Percentiles rank a stretch among this genome's conserved stretches.
Evolutionary conservation across 2,113 vertebrate species (phyloP).

Genomic region (Pimephales promelas): DNA sequence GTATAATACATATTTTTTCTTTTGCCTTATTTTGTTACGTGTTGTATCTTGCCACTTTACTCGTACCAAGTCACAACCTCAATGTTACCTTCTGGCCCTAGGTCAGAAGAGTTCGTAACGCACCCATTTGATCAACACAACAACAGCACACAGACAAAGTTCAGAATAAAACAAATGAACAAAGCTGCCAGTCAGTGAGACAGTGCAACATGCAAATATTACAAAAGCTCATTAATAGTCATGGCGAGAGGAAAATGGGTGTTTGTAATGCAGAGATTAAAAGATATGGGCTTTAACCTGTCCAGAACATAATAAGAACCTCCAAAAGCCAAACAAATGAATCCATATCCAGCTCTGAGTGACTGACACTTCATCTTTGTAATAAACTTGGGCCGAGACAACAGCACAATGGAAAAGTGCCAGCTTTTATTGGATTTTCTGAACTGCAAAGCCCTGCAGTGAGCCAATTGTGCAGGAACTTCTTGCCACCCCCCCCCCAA

Average conservation of each 20-base stretch:
- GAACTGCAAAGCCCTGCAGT: slow-evolving; percentile 37
- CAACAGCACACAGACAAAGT: background rate
- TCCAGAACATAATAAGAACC: slow-evolving; percentile 15
- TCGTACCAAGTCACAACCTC: no score
- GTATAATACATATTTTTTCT: no score
- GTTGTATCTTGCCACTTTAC: no score
- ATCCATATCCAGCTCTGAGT: background rate
- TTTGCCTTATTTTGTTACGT: no score
- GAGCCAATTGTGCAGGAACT: slow-evolving; percentile 29
- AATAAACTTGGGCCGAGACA: slow-evolving; percentile 41
- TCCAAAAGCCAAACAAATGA: slow-evolving; percentile 29
- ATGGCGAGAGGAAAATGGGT: background rate
- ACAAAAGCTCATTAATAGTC: slow-evolving; percentile 14
- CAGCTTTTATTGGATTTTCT: slow-evolving; percentile 35
- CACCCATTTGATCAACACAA: background rate
- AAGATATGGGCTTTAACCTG: background rate
- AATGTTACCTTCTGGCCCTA: no score
- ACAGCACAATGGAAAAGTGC: slow-evolving; percentile 37
- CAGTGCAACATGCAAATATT: background rate
- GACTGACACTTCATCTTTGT: slow-evolving; percentile 47
- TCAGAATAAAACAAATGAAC: background rate
- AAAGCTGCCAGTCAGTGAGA: slow-evolving; percentile 23
- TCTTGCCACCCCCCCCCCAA: no score
- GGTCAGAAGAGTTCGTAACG: no score
- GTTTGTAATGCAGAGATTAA: background rate